phyloP scores from a whole-genome alignment of 2,113 vertebrate species.

The Turnix velox region DNA sequence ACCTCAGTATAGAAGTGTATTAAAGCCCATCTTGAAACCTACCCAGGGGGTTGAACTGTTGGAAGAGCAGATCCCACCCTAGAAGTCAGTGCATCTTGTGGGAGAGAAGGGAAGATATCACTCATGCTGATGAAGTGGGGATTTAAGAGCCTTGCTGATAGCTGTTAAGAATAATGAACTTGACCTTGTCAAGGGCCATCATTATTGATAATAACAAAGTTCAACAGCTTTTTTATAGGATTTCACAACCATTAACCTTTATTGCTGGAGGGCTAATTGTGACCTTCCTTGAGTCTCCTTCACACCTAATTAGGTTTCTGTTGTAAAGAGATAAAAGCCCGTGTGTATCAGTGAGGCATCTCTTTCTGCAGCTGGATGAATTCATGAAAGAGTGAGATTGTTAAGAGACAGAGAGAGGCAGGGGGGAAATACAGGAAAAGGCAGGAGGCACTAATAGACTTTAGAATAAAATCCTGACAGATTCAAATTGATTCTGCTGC shows the following conservation, averaged over 20 bases:
- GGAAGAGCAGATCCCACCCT: rapidly evolving
- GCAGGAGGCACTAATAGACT: constrained; percentile 61
- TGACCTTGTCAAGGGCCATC: constrained; percentile 51
- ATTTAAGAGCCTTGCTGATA: neutral
- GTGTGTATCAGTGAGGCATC: constrained; percentile 51
- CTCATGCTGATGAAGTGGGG: neutral
- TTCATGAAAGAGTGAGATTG: constrained; percentile 45
- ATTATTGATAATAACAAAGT: constrained; percentile 52
- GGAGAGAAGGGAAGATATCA: neutral
- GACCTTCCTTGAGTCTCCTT: constrained; percentile 62
- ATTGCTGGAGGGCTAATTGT: constrained; percentile 61
- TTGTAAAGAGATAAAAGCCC: constrained; percentile 67
- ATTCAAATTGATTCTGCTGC: constrained; percentile 73
- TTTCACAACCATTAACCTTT: constrained; percentile 69
- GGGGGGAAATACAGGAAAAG: neutral
- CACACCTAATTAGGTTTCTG: constrained; percentile 63
- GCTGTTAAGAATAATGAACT: constrained; percentile 20
- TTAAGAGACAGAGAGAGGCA: neutral
- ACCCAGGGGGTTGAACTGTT: rapidly evolving
- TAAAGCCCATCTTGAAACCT: neutral
- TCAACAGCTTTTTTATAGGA: constrained; percentile 53
- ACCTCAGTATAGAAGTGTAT: neutral
- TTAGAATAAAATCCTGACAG: constrained; percentile 71
- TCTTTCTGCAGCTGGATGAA: constrained; percentile 44
- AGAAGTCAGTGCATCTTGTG: neutral